Conservation (phyloP, 2,113 vertebrate species). For the Felis chaus region DNA sequence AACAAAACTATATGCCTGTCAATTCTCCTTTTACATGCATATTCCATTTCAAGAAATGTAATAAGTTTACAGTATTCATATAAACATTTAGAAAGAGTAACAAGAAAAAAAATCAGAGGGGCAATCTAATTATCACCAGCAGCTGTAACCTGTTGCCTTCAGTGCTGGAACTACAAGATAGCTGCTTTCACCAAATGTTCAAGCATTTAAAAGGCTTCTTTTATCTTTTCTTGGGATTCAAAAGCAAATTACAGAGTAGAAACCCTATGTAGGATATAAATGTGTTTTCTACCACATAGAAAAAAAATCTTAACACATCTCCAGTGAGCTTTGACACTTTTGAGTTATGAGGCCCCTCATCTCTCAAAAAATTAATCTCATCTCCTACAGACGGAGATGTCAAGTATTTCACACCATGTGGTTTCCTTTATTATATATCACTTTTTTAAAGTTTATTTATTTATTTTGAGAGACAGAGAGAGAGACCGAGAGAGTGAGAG, state of each 20-base stretch:
- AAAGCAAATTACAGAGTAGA: slow-evolving; percentile 42
- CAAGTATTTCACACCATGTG: background rate
- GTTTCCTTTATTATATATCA: background rate
- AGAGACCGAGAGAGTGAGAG: too few species aligned
- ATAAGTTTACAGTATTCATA: slow-evolving; percentile 26
- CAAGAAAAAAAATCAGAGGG: slow-evolving; percentile 33
- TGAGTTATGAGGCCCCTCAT: background rate
- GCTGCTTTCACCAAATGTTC: slow-evolving; percentile 66
- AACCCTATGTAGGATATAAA: slow-evolving; percentile 28
- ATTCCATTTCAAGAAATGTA: slow-evolving; percentile 31
- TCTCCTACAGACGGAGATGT: background rate
- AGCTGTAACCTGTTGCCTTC: slow-evolving; percentile 54
- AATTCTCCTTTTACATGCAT: background rate
- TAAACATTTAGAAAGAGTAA: slow-evolving; percentile 60
- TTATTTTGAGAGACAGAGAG: too few species aligned
- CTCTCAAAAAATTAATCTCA: background rate
- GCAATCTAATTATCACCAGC: slow-evolving; percentile 56
- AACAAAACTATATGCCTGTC: background rate
- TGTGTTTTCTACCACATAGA: slow-evolving; percentile 48
- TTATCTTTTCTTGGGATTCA: slow-evolving; percentile 68
- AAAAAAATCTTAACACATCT: background rate
- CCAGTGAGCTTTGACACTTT: slow-evolving; percentile 24
- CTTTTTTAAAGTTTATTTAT: background rate
- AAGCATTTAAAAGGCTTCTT: slow-evolving; percentile 51
- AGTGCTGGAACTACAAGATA: background rate